These are phyloP conservation scores for Pteruthius melanotis DNA, from an alignment of 2,113 vertebrate genomes.

Conservation along the genomic window DNA sequence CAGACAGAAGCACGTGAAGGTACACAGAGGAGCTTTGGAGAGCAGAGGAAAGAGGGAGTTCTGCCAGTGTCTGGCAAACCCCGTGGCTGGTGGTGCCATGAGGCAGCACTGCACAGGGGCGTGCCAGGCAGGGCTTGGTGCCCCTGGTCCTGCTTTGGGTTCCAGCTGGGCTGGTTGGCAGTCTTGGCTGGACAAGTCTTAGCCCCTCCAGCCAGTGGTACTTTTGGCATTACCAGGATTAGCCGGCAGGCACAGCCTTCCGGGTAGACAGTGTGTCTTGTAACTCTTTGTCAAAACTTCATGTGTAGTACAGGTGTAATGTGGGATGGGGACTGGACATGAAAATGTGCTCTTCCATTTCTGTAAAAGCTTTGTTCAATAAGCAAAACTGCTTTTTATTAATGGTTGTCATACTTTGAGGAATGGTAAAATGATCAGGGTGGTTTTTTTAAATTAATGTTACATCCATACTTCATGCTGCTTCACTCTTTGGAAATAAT, in stretches of 20 bases:
- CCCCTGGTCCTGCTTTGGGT: not conserved
- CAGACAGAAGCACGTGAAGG: not conserved
- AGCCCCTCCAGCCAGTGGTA: rapidly evolving
- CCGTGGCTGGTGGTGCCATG: not conserved
- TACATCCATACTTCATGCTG: not conserved
- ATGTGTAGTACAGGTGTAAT: not conserved
- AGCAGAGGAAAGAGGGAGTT: not conserved
- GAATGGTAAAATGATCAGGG: not conserved
- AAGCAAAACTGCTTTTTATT: not conserved
- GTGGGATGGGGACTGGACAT: not conserved
- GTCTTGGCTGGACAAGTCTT: not conserved
- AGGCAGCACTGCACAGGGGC: too few relatives aligned
- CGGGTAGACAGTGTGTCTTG: rapidly evolving
- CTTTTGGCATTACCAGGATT: not conserved
- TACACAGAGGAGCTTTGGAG: not conserved
- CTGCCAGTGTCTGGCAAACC: not conserved
- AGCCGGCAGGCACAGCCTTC: not conserved
- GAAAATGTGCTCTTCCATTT: not conserved
- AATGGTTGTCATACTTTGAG: not conserved
- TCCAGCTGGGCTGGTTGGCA: not conserved
- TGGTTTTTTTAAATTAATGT: not conserved
- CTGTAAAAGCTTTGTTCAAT: not conserved
- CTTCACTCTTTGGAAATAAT: not conserved
- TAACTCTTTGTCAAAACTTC: not conserved
- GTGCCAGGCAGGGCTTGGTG: not conserved